Conservation (phyloP, 92 coral and sea anemone species). For the Desmophyllum pertusum region DNA sequence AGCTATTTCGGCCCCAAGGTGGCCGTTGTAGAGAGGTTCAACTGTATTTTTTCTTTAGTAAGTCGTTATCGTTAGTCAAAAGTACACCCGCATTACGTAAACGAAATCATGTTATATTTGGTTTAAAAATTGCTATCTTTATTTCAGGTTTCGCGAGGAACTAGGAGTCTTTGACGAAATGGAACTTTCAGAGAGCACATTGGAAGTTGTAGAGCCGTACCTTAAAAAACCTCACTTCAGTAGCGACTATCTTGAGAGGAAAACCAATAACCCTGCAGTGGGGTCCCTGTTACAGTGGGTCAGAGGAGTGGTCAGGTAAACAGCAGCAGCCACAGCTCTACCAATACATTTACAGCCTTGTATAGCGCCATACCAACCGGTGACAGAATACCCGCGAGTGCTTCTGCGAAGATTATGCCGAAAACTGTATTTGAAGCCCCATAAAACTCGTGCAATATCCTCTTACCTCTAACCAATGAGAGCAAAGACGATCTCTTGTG, state of each 20-base stretch:
- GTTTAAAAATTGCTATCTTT: neutral
- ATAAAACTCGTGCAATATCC: too few species aligned
- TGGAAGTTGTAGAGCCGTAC: slow-evolving; percentile 93
- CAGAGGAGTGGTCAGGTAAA: slow-evolving; percentile 91
- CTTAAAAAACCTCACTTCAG: slow-evolving; percentile 89
- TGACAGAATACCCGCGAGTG: too few species aligned
- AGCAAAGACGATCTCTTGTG: too few species aligned
- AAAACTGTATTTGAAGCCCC: too few species aligned
- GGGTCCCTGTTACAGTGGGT: slow-evolving; percentile 95
- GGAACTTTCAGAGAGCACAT: slow-evolving; percentile 84
- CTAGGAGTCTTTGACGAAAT: slow-evolving; percentile 85
- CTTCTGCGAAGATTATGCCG: too few species aligned
- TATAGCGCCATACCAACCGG: too few species aligned
- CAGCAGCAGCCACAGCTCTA: neutral
- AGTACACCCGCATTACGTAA: neutral
- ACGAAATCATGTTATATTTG: neutral
- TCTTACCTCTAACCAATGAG: too few species aligned
- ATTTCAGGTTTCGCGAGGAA: slow-evolving; percentile 91
- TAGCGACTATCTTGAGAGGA: slow-evolving; percentile 82
- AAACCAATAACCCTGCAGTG: slow-evolving; percentile 89
- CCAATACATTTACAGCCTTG: too few species aligned
- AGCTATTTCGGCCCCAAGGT: too few species aligned
- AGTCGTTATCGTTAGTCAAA: neutral
- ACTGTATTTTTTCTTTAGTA: neutral
- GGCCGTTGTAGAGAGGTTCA: neutral